These are phyloP conservation scores for Eulimnadia texana DNA, from an alignment of 1,140 invertebrate genomes.

Conservation along the genomic window DNA sequence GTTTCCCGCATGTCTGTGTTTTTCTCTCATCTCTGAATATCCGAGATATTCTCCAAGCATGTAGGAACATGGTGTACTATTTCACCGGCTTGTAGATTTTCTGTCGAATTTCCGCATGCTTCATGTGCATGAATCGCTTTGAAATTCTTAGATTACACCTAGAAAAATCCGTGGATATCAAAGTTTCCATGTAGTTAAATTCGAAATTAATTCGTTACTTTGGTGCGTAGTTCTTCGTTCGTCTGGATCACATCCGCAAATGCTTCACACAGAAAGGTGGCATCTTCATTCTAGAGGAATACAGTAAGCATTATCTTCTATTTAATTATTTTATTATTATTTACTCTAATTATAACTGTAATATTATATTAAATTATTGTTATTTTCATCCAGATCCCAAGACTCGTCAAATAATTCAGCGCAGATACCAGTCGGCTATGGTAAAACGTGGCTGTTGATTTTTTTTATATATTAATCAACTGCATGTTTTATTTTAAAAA, in stretches of 20 bases:
- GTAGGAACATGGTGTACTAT: too few species aligned
- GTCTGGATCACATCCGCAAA: slow-evolving; percentile 96
- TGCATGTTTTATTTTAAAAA: slow-evolving; percentile 13
- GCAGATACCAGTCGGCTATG: slow-evolving; percentile 96
- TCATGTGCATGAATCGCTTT: not conserved
- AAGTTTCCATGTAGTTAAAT: too few species aligned
- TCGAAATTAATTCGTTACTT: slow-evolving; percentile 25
- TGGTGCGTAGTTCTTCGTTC: slow-evolving; percentile 96
- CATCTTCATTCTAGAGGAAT: slow-evolving; percentile 98
- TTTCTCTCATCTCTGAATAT: too few species aligned
- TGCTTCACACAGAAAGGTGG: slow-evolving; percentile 98
- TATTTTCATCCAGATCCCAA: slow-evolving; percentile 74
- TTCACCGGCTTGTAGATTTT: not conserved
- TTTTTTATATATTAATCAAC: slow-evolving; percentile 19
- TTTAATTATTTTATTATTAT: slow-evolving; percentile 8
- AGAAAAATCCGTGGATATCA: too few species aligned
- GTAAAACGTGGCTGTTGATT: slow-evolving; percentile 38
- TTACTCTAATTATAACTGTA: not conserved
- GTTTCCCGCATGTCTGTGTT: not conserved
- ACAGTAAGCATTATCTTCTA: slow-evolving; percentile 57
- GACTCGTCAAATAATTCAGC: slow-evolving; percentile 85
- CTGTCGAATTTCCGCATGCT: not conserved
- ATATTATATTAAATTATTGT: not conserved
- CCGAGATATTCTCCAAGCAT: too few species aligned
- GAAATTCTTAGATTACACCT: not conserved